Conservation (phyloP, 2,113 vertebrate species). For the Cephalopholis sonnerati region DNA sequence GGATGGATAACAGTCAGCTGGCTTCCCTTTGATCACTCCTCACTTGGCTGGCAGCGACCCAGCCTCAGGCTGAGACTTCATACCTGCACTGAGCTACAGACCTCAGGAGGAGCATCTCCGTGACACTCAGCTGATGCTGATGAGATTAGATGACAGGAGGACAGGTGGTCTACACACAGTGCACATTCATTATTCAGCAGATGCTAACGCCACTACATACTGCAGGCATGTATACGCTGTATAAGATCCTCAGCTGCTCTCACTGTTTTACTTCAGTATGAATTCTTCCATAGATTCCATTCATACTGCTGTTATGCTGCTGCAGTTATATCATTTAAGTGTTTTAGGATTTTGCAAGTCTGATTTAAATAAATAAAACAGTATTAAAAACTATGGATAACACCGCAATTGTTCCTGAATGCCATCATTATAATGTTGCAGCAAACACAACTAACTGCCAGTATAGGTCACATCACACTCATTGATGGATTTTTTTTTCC, state of each 20-base stretch:
- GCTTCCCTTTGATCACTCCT: background rate
- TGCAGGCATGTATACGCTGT: background rate
- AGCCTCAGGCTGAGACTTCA: constrained; percentile 10
- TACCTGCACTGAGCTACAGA: constrained; percentile 5
- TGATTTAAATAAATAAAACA: too few species aligned
- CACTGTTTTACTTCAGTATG: too few species aligned
- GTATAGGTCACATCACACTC: too few species aligned
- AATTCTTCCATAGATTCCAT: background rate
- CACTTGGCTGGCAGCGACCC: background rate
- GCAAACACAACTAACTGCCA: too few species aligned
- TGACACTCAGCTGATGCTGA: constrained; percentile 19
- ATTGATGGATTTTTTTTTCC: too few species aligned
- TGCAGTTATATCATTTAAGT: too few species aligned
- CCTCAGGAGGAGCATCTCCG: background rate
- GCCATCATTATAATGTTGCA: too few species aligned
- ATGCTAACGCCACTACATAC: background rate
- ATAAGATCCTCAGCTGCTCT: background rate
- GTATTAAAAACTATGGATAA: too few species aligned
- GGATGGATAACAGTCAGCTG: background rate
- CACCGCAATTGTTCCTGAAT: too few species aligned
- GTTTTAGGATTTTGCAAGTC: too few species aligned
- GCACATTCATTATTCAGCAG: constrained; percentile 69
- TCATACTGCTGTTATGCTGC: too few species aligned
- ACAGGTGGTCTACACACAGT: constrained; percentile 65
- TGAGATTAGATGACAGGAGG: constrained; percentile 49